These are phyloP conservation scores for Manduca sexta DNA, from an alignment of 1,140 invertebrate genomes.

Conservation along the genomic window DNA sequence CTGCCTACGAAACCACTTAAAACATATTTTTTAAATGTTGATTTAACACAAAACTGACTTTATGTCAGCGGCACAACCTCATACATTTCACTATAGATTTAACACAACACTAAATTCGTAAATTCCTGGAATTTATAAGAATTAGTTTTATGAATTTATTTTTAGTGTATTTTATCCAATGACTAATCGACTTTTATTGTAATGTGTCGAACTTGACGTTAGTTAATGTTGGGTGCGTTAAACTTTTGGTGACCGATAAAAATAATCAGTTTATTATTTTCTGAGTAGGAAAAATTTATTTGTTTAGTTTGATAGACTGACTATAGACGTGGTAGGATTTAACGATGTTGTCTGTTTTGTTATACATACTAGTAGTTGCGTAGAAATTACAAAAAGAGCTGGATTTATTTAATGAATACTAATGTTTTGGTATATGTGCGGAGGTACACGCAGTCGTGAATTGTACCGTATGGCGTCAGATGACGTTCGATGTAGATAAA, in stretches of 20 bases:
- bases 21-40: background rate
- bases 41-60: no score
- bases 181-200: no score
- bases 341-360: background rate
- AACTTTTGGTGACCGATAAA: no score
- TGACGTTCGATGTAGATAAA: conserved; percentile 32
- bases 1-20: conserved; percentile 27
- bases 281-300: background rate
- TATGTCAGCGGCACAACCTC: no score
- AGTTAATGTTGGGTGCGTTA: no score
- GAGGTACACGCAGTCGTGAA: background rate
- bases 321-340: background rate
- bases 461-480: conserved; percentile 5
- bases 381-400: background rate
- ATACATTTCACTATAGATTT: no score
- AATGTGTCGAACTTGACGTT: no score
- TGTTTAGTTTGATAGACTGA: conserved; percentile 1
- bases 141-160: no score
- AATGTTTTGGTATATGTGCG: background rate
- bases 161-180: no score
- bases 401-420: background rate
- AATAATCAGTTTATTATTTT: background rate
- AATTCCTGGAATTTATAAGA: no score
- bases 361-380: background rate
- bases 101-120: no score